Base-by-base conservation (phyloP, 2,113 vertebrate species). In the Callipepla californica region DNA sequence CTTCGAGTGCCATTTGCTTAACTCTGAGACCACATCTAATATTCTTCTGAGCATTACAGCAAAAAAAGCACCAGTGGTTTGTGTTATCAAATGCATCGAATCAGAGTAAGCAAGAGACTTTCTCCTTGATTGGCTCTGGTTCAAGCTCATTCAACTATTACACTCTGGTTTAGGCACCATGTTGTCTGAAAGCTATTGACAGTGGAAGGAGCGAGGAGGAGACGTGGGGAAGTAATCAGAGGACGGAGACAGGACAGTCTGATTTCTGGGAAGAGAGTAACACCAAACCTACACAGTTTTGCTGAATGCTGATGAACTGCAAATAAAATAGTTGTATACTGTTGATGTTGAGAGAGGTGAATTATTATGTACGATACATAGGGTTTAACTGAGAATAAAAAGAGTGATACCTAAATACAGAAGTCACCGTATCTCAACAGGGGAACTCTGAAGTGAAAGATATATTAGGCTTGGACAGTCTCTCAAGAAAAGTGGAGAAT, bases 121-220 rank as follows among this genome's bases (percentile, higher is more conserved):
- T 59, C 72, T 88, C 55, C 65, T 63, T 11, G 2, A 65, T 48
- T 94, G 91, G 89, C 87, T 91, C 34, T 51, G 25, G n/a, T 77
- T 94, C 93, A 94, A 10, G 42, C 66, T 75, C 66, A 84, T 62
- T 96, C 74, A 80, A 75, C 26, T 86, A 45, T 13, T 51, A 63
- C 19, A 55, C 42, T 81, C 80, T 61, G 10, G 57, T 78, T 75
- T 47, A 84, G 95, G 95, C 94, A 93, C 91, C 95, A 48, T 48
- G 32, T 47, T 92, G 91, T 93, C 95, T 94, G 87, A 63, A 79
- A 91, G 32, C 61, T 77, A 78, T 2, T 81, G 87, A 86, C 32
- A 70, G 32, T 19, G 17, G 34, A 92, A 92, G 57, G 42, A 86
- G 51, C 1, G 2, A 80, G 50, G 45, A n/a, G 1, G 44, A 89